Base-by-base conservation (phyloP, 1,140 invertebrate genomes). In the Heliconius congener region DNA sequence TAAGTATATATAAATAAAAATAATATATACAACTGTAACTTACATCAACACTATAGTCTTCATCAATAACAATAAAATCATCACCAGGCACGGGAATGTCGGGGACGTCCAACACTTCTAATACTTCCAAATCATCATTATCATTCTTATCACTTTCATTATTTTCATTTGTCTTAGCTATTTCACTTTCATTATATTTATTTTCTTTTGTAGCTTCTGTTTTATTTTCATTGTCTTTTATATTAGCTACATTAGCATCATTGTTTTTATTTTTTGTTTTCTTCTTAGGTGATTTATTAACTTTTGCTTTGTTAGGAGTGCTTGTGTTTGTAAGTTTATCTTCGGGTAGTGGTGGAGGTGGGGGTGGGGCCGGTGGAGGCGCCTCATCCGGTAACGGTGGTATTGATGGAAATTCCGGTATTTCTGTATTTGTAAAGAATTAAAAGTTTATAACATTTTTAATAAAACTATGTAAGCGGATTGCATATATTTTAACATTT, bases 341-440 rank as follows among this genome's bases (percentile, higher is more conserved):
- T 76, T 66, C 37, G 9, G 83, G 78, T 57, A 86, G 78, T 19
- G 83, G 78, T 34, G 87, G 79, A 18, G 82, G 76, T 50, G 86
- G 83, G 0, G 86, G 85, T 23, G 93, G 93, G 23, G 93, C 94
- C n/a, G 89, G 90, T 0, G 87, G 88, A 8, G 90, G 89, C 11
- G 89, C 90, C 52, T 95, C 94, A 83, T 95, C 95, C 2, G 96
- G 96, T 16, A 96, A 86, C 1, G 96, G 95, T 46, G 96, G 95
- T 46, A 95, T 87, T 77, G 95, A 95, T 27, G 93, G 90, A 66
- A 95, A 94, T 50, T 85, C 91, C 71, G 81, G 71, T 46, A 73
- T 78, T 85, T 93, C 89, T 92, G 83, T 55, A 83, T 86, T 66
- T 5, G 9, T 57, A 57, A 23, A 23, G n/a, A 23, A 57, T 23